A percentile compares a stretch with the other conserved stretches of the same genome.
These are phyloP conservation scores for Acleris sparsana DNA, from an alignment of 2,888 invertebrate genomes.

Conservation along the genomic window DNA sequence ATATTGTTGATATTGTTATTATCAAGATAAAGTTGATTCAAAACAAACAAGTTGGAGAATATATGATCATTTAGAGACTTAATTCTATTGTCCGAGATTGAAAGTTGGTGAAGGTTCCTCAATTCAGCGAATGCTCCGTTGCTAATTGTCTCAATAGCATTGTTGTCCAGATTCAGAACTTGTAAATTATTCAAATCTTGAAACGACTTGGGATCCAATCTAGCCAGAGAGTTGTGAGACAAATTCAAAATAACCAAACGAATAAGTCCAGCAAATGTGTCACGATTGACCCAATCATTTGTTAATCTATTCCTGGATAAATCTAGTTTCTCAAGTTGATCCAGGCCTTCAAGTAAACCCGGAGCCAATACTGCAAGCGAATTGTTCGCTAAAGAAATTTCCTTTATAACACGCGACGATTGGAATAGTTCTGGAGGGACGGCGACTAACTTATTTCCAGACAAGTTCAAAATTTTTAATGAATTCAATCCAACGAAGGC, in stretches of 20 bases:
- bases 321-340: slow-evolving; percentile 89
- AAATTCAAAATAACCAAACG: slow-evolving; percentile 89
- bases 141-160: slow-evolving; percentile 87
- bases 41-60: slow-evolving; percentile 88
- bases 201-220: slow-evolving; percentile 88
- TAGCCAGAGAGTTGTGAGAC: slow-evolving; percentile 87
- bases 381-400: slow-evolving; percentile 90
- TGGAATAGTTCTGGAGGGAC: slow-evolving; percentile 91
- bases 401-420: slow-evolving; percentile 87
- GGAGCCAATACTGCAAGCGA: slow-evolving; percentile 90
- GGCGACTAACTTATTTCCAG: slow-evolving; percentile 90
- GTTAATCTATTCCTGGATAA: slow-evolving; percentile 89
- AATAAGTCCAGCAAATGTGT: slow-evolving; percentile 89
- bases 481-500: slow-evolving; percentile 88
- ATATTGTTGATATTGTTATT: slow-evolving; percentile 87
- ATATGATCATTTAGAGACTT: slow-evolving; percentile 86
- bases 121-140: slow-evolving; percentile 89
- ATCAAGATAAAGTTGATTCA: slow-evolving; percentile 89
- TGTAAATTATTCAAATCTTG: slow-evolving; percentile 89
- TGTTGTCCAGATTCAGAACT: slow-evolving; percentile 89
- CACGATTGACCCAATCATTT: slow-evolving; percentile 89
- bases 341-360: slow-evolving; percentile 88
- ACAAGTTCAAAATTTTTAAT: slow-evolving; percentile 89
- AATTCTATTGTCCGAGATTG: slow-evolving; percentile 88
- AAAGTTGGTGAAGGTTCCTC: slow-evolving; percentile 89